Evolutionary conservation across 2,888 invertebrate genomes (phyloP), one percentile per base, ranked within the genome.

Genomic region (Andrena camellia): DNA sequence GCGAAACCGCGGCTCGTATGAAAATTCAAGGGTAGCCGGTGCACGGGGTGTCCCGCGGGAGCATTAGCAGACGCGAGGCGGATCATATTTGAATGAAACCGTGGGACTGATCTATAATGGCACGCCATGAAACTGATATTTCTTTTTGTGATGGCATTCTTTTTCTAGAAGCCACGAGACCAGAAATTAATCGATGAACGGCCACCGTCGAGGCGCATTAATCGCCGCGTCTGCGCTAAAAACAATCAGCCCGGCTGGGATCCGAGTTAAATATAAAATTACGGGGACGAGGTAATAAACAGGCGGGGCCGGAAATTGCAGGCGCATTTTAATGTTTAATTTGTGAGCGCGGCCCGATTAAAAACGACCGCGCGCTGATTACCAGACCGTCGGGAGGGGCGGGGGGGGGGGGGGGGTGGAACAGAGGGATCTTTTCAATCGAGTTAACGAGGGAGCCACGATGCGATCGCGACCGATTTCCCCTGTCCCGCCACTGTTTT

Each of bases 271-370:
- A 79, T 76, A 81, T 79, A 71, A 82, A 81, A 74, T 86, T 76
- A 78, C 60, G 50, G 17, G 66, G 50, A 69, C 54, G 77, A 73
- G 71, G 62, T 86, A 77, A 86, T 86, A 76, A 86, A 84, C 78
- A 78, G 81, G 62, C 63, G 26, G 57, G 73, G 60, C 8, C 76
- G 67, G 59, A 78, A 81, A 86, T 79, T 85, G 63, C 59, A 59
- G 42, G 76, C 33, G 78, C 67, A 85, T 87, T 87, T 86, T 86
- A 86, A 87, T 87, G 86, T 87, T 86, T 87, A 86, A 87, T 86
- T 87, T 85, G 76, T 63, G 64, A 72, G 63, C 85, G 71, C 67
- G 64, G 33, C 62, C 17, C 78, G 83, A 79, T 85, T 76, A 85
- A 85, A 85, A 87, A 83, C 69, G 68, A 59, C 74, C 71, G 23